These are phyloP conservation scores for Eremobia ochroleuca DNA, from an alignment of 2,888 invertebrate genomes.

Conservation along the genomic window DNA sequence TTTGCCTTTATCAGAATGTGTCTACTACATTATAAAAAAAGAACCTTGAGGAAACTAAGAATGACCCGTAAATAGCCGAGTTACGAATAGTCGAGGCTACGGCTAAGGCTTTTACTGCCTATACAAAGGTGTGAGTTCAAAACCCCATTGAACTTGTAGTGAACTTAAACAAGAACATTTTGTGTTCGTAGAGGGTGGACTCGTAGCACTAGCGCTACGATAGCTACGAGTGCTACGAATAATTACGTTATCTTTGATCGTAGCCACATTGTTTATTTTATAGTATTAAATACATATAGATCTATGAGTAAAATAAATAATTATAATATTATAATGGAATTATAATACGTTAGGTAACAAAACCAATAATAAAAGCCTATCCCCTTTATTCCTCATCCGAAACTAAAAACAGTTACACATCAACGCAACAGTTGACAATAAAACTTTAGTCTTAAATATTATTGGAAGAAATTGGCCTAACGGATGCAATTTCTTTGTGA, in stretches of 20 bases:
- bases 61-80: constrained; percentile 39
- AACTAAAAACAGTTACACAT: constrained; percentile 18
- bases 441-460: constrained; percentile 55
- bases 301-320: not conserved
- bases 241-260: not conserved
- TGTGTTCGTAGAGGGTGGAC: constrained; percentile 30
- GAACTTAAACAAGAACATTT: constrained; percentile 25
- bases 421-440: constrained; percentile 64
- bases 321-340: too few relatives aligned
- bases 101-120: constrained; percentile 49
- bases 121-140: constrained; percentile 57
- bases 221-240: constrained; percentile 29
- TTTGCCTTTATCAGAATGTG: constrained; percentile 15
- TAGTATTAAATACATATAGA: not conserved
- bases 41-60: constrained; percentile 35
- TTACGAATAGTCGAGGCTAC: constrained; percentile 38
- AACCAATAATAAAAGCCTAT: not conserved
- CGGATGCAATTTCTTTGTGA: constrained; percentile 72
- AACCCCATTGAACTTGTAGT: constrained; percentile 49
- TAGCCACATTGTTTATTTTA: not conserved
- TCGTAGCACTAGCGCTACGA: constrained; percentile 20
- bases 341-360: not conserved
- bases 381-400: not conserved
- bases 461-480: constrained; percentile 70
- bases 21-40: constrained; percentile 37